Evolutionary conservation across 2,113 vertebrate species (phyloP).

Genomic region (Varanus salvator): DNA sequence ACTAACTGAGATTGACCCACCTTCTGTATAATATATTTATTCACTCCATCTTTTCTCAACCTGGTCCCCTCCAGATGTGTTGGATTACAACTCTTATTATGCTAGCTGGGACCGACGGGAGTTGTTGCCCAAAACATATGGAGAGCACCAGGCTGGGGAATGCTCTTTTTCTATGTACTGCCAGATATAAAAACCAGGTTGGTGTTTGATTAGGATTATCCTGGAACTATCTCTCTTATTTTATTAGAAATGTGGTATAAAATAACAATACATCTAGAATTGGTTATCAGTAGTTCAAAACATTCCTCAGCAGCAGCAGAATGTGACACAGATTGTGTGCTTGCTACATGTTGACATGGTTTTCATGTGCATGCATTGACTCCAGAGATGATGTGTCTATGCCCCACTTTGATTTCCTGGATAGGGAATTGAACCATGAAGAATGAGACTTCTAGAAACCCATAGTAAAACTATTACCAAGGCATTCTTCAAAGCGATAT

Average conservation of each 20-base stretch:
- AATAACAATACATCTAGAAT: neutral
- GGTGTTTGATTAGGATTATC: neutral
- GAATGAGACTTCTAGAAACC: neutral
- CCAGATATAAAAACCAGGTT: neutral
- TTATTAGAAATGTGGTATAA: neutral
- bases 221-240: neutral
- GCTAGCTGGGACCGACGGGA: no score
- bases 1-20: neutral
- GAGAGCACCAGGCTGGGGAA: no score
- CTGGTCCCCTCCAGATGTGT: no score
- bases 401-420: neutral
- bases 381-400: neutral
- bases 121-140: no score
- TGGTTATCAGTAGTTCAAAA: neutral
- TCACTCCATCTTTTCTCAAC: no score
- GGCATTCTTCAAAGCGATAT: neutral
- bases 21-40: neutral
- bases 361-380: neutral
- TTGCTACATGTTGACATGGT: neutral
- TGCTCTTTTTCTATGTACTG: neutral
- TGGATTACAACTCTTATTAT: no score
- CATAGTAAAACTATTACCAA: neutral
- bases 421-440: neutral
- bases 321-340: neutral
- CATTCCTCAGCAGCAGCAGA: neutral